These are phyloP conservation scores for Drosophila colorata DNA, from an alignment of 2,888 invertebrate genomes.

Conservation along the genomic window DNA sequence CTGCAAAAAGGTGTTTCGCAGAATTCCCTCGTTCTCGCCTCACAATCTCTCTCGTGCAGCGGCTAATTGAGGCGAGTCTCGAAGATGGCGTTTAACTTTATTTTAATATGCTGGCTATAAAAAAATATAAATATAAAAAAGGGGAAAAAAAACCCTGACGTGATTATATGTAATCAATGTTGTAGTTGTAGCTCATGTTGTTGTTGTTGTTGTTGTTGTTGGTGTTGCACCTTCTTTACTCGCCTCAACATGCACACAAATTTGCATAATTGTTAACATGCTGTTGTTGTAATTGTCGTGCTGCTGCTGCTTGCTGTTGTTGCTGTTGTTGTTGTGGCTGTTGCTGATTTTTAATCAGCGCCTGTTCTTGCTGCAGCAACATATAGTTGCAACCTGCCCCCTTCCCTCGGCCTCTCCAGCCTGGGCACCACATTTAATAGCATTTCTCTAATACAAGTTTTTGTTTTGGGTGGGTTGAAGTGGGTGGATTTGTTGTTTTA, in stretches of 20 bases:
- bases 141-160: slow-evolving; percentile 72
- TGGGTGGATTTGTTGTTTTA: slow-evolving; percentile 20
- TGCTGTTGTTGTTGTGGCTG: slow-evolving; percentile 32
- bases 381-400: slow-evolving; percentile 34
- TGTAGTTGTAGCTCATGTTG: slow-evolving; percentile 23
- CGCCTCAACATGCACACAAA: slow-evolving; percentile 73
- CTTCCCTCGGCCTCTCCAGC: background rate
- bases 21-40: slow-evolving; percentile 67
- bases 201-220: slow-evolving; percentile 23
- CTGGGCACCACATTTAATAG: slow-evolving; percentile 41
- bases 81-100: slow-evolving; percentile 76
- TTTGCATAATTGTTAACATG: slow-evolving; percentile 84
- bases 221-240: slow-evolving; percentile 39
- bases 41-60: slow-evolving; percentile 44
- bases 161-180: slow-evolving; percentile 83
- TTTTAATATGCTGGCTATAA: slow-evolving; percentile 61
- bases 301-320: slow-evolving; percentile 43
- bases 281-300: slow-evolving; percentile 71
- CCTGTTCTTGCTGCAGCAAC: slow-evolving; percentile 36
- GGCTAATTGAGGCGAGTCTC: slow-evolving; percentile 57
- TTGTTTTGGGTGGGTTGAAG: slow-evolving; percentile 4
- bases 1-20: slow-evolving; percentile 55
- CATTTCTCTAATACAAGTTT: slow-evolving; percentile 41
- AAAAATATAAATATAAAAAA: slow-evolving; percentile 6
- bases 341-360: slow-evolving; percentile 70